These are phyloP conservation scores for Gallinago solitaria DNA, from an alignment of 2,797 vertebrate species.

Conservation along the genomic window DNA sequence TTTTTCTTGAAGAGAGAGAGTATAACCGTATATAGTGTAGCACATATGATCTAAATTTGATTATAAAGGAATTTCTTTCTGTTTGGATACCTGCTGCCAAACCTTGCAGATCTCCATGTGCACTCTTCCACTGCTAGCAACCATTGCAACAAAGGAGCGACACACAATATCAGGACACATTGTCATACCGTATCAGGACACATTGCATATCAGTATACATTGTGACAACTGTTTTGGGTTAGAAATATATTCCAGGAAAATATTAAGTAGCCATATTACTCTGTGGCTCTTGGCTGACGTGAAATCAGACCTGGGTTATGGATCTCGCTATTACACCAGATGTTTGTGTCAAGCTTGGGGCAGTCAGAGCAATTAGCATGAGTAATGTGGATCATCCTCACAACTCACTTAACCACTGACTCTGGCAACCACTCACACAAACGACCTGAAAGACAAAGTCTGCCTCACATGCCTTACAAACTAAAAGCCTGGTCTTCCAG, in stretches of 20 bases:
- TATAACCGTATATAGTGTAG: neutral
- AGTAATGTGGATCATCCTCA: neutral
- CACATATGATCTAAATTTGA: neutral
- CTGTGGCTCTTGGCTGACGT: neutral
- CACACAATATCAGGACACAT: neutral
- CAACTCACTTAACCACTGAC: neutral
- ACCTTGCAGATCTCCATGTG: neutral
- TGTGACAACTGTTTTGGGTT: neutral
- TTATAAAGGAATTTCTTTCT: neutral
- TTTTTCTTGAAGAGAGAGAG: neutral
- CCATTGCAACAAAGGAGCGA: neutral
- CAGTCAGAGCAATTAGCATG: neutral
- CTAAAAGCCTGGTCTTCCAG: neutral
- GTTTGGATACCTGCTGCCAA: neutral
- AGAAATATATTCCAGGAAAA: neutral
- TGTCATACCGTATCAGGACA: neutral
- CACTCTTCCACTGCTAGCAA: neutral
- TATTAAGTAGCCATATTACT: neutral
- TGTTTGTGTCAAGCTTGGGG: conserved; percentile 16
- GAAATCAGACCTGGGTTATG: neutral
- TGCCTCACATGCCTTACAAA: neutral
- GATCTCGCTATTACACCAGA: conserved; percentile 8
- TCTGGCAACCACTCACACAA: neutral
- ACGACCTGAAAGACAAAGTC: neutral
- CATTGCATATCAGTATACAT: neutral